Base-by-base conservation (phyloP, 2,797 vertebrate genomes). In the Xenopus petersii region DNA sequence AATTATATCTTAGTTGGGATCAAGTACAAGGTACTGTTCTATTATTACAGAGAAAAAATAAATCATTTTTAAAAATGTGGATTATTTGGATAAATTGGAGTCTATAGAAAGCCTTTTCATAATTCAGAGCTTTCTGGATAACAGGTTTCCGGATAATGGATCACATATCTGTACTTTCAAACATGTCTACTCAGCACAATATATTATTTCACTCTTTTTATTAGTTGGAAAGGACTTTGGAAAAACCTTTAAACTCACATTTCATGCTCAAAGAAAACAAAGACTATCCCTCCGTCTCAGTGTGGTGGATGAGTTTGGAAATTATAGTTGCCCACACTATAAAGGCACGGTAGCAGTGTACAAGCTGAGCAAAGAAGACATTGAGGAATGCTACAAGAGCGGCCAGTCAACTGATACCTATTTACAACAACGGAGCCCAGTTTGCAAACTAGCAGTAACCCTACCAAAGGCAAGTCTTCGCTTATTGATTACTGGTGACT, bases 291-390 rank as follows among this genome's bases (percentile, higher is more conserved):
- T 98, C 21, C 85, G 78, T 61, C 90, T 95, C 8, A 91, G 89
- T 24, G 94, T 93, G 64, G 84, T 94, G 72, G 93, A 96, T 83
- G 90, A 93, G 3, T 96, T 93, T 49, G 94, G 93, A 71, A 96
- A 95, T 84, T 86, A 93, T 80, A 94, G 93, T 80, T 96, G 91
- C 1, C 89, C 92, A 10, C 86, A 96, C 83, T 97, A 95, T 83
- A 98, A 96, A 84, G 95, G 94, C 47, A 88, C 87, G 0, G 87
- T 79, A 54, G 51, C 86, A 15, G 91, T 95, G 75, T 92, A 92
- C 64, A 94, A 91, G 86, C 77, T 94, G 66, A 75, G 82, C 81
- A 91, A 86, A 84, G 87, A 86, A 71, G 88, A 90, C 74, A 80
- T 89, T 81, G 75, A 80, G n/a, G 84, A 83, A 82, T 81, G 63